Base-by-base conservation (phyloP, 2,113 vertebrate genomes). In the Atractosteus spatula region DNA sequence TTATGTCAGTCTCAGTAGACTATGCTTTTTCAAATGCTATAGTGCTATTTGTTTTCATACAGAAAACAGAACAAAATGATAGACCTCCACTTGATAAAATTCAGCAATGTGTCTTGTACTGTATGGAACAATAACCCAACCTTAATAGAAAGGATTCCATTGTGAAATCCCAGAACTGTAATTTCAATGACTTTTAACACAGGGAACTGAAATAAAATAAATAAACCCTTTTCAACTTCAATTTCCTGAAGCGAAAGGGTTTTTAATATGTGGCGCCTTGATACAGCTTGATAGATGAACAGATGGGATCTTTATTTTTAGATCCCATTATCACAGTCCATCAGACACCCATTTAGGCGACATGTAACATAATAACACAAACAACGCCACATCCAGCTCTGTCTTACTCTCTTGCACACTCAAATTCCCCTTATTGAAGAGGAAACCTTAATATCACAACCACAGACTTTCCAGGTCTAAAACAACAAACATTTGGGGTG, bases 291-390 rank as follows among this genome's bases (percentile, higher is more conserved):
- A 71, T 71, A 71, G 77, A 78, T 75, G 78, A 82, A 73, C 78
- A 82, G 78, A 80, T 82, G 81, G 81, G 65, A 75, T 70, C 1
- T 72, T 79, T 80, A 77, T 82, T 79, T 80, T 77, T 79, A 82
- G 75, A 69, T 42, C 10, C 71, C 55, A 82, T 80, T 82, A 78
- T 78, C 78, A 79, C 78, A 79, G 78, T 75, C 73, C 81, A 78
- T 80, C 78, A 80, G 71, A 78, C 71, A 73, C 73, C 59, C 78
- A 75, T 77, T 78, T 78, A 77, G 72, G 69, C 69, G 70, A 78
- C 70, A 74, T 76, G 71, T 75, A 75, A 77, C 77, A 66, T 63
- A 62, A 71, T 72, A 71, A 75, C 41, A 56, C 66, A 78, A 62
- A 80, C 76, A 74, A 61, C 62, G 57, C 42, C 72, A 71, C 69